Conservation (phyloP, 2,888 invertebrate species). For the Lepidochrysops patricia region DNA sequence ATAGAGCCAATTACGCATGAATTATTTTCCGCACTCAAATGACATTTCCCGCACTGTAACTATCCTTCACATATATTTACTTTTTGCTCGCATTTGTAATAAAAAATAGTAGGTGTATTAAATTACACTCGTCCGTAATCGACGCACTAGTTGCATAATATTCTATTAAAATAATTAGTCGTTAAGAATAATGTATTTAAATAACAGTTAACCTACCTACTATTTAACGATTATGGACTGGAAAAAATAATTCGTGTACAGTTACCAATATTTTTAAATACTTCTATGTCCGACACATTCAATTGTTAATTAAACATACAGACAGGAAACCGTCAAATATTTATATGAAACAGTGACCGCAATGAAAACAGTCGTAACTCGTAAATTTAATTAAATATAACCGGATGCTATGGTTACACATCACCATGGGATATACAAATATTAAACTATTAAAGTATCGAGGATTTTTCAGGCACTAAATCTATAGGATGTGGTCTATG, state of each 20-base stretch:
- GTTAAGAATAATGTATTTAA: no score
- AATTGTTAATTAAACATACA: slow-evolving; percentile 65
- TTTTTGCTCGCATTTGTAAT: no score
- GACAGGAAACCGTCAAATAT: slow-evolving; percentile 65
- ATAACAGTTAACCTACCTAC: no score
- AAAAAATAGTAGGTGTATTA: no score
- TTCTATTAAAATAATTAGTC: no score
- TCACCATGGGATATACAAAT: slow-evolving; percentile 48
- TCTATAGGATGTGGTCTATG: slow-evolving; percentile 60
- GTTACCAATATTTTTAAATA: not conserved
- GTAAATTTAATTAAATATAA: slow-evolving; percentile 70
- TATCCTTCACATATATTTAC: no score
- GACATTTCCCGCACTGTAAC: no score
- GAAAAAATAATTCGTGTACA: not conserved
- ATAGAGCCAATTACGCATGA: no score
- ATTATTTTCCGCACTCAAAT: no score
- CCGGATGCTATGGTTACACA: slow-evolving; percentile 62
- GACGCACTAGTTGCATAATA: no score
- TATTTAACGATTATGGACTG: no score
- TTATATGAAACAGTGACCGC: slow-evolving; percentile 68
- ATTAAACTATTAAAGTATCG: slow-evolving; percentile 42
- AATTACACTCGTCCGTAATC: no score
- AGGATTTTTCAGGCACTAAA: slow-evolving; percentile 49
- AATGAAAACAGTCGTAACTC: slow-evolving; percentile 73
- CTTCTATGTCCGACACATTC: slow-evolving; percentile 31